A percentile compares a stretch with the other conserved stretches of the same genome.
These are phyloP conservation scores for Troides aeacus DNA, from an alignment of 2,888 invertebrate genomes.

Conservation along the genomic window DNA sequence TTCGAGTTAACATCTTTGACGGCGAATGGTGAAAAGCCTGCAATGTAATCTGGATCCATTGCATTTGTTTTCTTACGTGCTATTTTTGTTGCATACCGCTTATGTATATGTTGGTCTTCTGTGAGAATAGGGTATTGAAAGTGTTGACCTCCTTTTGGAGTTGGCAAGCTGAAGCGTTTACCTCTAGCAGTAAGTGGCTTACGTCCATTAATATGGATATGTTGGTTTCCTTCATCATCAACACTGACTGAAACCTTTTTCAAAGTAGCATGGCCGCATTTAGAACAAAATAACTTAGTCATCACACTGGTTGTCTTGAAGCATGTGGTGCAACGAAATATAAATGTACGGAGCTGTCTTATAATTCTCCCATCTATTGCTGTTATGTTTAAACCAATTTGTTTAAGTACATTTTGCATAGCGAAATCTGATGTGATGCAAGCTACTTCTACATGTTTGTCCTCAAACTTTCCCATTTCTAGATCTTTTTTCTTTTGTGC, in stretches of 20 bases:
- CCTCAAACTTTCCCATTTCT: conserved; percentile 82
- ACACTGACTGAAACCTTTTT: conserved; percentile 94
- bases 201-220: conserved; percentile 90
- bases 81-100: conserved; percentile 87
- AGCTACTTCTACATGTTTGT: conserved; percentile 87
- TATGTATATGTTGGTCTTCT: conserved; percentile 93
- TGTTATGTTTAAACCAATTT: conserved; percentile 94
- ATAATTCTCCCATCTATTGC: conserved; percentile 94
- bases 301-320: conserved; percentile 95
- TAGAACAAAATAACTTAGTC: conserved; percentile 95
- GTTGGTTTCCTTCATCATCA: conserved; percentile 92
- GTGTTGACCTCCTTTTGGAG: conserved; percentile 95
- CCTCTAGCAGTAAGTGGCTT: conserved; percentile 89
- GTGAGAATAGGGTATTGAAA: conserved; percentile 93
- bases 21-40: conserved; percentile 93
- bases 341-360: conserved; percentile 93
- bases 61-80: conserved; percentile 90
- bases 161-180: conserved; percentile 89
- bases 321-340: conserved; percentile 96
- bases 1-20: conserved; percentile 93
- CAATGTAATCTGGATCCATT: conserved; percentile 90
- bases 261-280: conserved; percentile 96
- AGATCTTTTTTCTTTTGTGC: conserved; percentile 86
- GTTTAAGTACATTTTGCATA: conserved; percentile 98
- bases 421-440: conserved; percentile 99